phyloP scores from a whole-genome alignment of 2,888 invertebrate genomes.

The Germaria angustata region DNA sequence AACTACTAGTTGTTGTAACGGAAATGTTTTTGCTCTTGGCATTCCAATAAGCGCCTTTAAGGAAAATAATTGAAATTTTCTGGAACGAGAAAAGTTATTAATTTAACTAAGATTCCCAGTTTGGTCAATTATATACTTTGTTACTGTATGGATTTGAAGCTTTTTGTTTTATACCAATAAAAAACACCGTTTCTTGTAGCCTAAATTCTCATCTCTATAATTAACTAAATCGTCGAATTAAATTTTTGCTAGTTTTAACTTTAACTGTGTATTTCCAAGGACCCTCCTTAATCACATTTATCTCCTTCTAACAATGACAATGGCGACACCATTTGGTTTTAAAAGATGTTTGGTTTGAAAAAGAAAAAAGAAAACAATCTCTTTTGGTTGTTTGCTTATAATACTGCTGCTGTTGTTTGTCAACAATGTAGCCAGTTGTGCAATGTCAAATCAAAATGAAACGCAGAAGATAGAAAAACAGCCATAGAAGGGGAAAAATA shows the following conservation, averaged over 20 bases:
- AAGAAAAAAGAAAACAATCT: conserved; percentile 37
- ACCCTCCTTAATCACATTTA: neutral
- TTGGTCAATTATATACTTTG: neutral
- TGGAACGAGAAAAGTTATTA: neutral
- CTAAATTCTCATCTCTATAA: neutral
- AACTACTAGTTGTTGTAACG: conserved; percentile 55
- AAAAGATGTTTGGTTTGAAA: conserved; percentile 58
- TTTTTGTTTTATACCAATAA: neutral
- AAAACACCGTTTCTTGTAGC: neutral
- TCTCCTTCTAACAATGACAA: conserved; percentile 15
- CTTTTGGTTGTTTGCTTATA: neutral
- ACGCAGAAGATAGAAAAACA: conserved; percentile 4
- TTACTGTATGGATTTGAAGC: neutral
- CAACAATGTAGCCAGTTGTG: conserved; percentile 63
- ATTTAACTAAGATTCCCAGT: neutral
- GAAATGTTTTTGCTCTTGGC: conserved; percentile 27
- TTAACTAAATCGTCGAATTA: neutral
- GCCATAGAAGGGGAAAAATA: neutral
- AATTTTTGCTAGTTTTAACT: neutral
- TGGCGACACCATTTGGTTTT: conserved; percentile 59
- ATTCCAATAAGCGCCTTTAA: conserved; percentile 41
- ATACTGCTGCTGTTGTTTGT: conserved; percentile 49
- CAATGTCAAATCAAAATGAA: conserved; percentile 56
- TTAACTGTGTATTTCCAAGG: neutral
- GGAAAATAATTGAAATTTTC: conserved; percentile 15